phyloP scores from a whole-genome alignment of 92 coral and sea anemone genomes.

The Muricea muricata region DNA sequence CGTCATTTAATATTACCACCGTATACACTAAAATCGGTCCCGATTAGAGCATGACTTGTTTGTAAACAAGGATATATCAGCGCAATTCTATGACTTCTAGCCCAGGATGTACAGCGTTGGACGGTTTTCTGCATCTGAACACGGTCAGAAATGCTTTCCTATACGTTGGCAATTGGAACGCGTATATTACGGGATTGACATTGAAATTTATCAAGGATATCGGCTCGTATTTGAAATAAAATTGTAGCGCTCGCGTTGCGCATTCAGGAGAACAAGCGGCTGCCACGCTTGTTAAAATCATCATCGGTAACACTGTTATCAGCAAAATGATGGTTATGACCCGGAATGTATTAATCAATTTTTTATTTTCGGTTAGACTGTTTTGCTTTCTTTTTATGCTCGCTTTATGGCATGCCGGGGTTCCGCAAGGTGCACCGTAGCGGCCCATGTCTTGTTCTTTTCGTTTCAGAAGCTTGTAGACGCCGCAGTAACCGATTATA shows the following conservation, averaged over 20 bases:
- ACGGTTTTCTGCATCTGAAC: background rate
- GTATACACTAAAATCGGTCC: too few species aligned
- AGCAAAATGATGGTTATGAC: background rate
- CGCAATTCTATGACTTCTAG: too few species aligned
- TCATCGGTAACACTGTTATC: background rate
- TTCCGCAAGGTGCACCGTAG: background rate
- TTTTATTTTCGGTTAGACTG: slow-evolving; percentile 4
- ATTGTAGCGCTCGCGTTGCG: background rate
- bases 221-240: background rate
- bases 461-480: background rate
- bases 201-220: background rate
- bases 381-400: background rate
- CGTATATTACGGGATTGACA: slow-evolving; percentile 21
- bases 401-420: background rate
- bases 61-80: too few species aligned
- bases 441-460: slow-evolving; percentile 1
- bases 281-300: background rate
- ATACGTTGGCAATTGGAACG: slow-evolving; percentile 22
- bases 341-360: background rate
- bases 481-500: background rate
- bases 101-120: background rate
- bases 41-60: too few species aligned
- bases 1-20: too few species aligned
- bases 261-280: background rate
- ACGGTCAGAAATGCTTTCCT: slow-evolving; percentile 14